Base-by-base conservation (phyloP, 2,113 vertebrate species). In the Raja brachyura region DNA sequence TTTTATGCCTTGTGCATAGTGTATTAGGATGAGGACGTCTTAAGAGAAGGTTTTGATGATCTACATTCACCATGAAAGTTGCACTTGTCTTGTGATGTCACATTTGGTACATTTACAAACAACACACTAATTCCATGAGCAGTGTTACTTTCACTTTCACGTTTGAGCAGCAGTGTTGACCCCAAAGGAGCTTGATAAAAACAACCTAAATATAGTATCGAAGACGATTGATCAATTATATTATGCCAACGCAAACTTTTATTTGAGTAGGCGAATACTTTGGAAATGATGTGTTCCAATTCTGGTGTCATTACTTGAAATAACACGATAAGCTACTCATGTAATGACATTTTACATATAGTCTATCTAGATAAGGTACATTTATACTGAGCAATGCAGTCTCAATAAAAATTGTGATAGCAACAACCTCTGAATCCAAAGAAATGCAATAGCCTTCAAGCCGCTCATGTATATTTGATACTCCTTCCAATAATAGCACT, bases 401-500 rank as follows among this genome's bases (percentile, higher is more conserved):
- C 56, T 59, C 81, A 13, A n/a, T 4, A 86, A n/a, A 59, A 83
- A 61, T 28, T n/a, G 56, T 4, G 5, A 25, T 22, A 79, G 39
- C 39, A 86, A 86, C 28, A 56, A 28, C 81, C 59, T 86, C 56
- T 61, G 28, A 86, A 56, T 61, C 81, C 25, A 22, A 86, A 86
- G 56, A 59, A 86, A 86, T 86, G 79, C 54, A 56, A 83, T 3
- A 59, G 18, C 18, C 79, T 83, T 59, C 59, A 61, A 86, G 59
- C 81, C 59, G 61, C 81, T 86, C 28, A 86, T 86, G n/a, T 56
- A 86, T 86, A 61, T 86, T 86, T 86, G 54, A 86, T 86, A 61
- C 13, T 28, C 25, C 11, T 56, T 48, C 14, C 77, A 79, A 39
- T 86, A 86, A 61, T 61, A 59, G 56, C 81, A 14, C 11, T 86